Evolutionary conservation across 2,113 vertebrate species (phyloP).

Genomic region (Rynchops niger): DNA sequence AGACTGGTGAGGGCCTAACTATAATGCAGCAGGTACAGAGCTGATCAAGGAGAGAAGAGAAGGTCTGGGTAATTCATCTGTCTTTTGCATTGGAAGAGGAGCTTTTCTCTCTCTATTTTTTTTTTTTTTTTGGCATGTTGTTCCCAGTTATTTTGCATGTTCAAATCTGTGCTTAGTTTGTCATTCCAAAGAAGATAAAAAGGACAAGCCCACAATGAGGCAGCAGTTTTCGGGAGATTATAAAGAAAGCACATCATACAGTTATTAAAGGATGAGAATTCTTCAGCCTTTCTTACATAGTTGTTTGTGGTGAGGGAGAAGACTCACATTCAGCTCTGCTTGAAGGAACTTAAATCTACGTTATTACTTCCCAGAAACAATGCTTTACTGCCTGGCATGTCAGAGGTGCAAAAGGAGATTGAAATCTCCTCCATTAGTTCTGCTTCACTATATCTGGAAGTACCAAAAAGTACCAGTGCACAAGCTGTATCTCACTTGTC

Average conservation of each 20-base stretch:
- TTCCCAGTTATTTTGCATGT: neutral
- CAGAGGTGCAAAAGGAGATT: neutral
- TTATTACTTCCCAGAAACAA: neutral
- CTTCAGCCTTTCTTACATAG: neutral
- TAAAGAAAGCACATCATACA: neutral
- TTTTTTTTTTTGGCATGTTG: neutral
- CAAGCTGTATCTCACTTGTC: neutral
- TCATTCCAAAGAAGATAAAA: neutral
- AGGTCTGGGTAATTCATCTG: neutral
- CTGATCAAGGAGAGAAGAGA: neutral
- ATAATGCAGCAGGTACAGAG: neutral
- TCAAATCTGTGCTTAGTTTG: neutral
- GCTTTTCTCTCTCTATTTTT: neutral
- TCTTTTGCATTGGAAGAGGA: neutral
- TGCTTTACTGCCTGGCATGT: neutral
- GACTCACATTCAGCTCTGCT: neutral
- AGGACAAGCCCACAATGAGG: neutral
- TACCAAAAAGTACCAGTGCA: neutral
- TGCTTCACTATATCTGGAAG: neutral
- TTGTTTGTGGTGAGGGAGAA: neutral
- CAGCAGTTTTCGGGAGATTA: neutral
- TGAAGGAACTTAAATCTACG: neutral
- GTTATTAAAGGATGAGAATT: neutral
- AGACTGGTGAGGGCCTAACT: neutral
- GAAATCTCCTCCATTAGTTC: neutral